Evolutionary conservation across 30 jellyfish, hydroid and myxozoan genomes (phyloP).

Genomic region (Clytia hemisphaerica): DNA sequence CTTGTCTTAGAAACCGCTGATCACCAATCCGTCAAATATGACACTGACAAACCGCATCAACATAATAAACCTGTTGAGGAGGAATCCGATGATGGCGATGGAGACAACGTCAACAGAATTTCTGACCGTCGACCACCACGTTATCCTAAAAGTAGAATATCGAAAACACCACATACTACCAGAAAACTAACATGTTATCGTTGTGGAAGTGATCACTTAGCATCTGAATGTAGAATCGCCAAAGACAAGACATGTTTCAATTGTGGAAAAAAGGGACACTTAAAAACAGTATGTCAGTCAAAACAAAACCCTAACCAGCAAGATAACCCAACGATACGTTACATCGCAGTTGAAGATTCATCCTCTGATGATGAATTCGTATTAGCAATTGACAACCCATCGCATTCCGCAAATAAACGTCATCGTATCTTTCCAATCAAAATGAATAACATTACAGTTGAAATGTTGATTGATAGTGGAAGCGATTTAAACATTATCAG

Average conservation of each 20-base stretch:
- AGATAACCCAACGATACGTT: background rate
- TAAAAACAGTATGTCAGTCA: slow-evolving; percentile 20
- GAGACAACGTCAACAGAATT: background rate
- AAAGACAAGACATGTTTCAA: slow-evolving; percentile 35
- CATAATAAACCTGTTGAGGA: background rate
- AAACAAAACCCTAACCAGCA: background rate
- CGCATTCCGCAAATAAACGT: background rate
- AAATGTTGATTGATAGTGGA: slow-evolving; percentile 30
- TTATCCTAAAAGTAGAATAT: too few relatives aligned
- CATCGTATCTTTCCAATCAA: background rate
- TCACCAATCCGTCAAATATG: slow-evolving; percentile 24
- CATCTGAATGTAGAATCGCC: slow-evolving; percentile 18
- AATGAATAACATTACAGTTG: background rate
- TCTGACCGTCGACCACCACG: too few relatives aligned
- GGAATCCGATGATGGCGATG: background rate
- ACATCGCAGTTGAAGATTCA: background rate
- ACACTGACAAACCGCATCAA: background rate
- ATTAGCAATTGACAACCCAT: slow-evolving; percentile 16
- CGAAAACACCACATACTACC: too few relatives aligned
- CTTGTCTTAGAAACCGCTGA: slow-evolving; percentile 13
- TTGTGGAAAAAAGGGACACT: slow-evolving; percentile 42
- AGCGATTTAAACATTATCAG: slow-evolving; percentile 20
- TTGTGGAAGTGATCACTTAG: slow-evolving; percentile 30
- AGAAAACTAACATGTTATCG: slow-evolving; percentile 21
- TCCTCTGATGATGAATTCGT: slow-evolving; percentile 34